Conservation (phyloP, 2,113 vertebrate genomes). For the Odontesthes bonariensis region DNA sequence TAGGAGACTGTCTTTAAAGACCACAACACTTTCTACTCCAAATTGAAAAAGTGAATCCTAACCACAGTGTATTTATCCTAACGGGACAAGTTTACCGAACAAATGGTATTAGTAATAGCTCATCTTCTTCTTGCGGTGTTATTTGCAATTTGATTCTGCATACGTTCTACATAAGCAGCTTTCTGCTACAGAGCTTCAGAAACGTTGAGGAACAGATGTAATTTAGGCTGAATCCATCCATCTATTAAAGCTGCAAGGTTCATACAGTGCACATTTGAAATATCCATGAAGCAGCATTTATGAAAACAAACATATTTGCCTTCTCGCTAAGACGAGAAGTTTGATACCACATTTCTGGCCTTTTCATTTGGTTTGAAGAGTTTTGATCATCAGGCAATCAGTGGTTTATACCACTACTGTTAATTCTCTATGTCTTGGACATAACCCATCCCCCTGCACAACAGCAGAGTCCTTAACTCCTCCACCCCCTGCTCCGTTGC, state of each 20-base stretch:
- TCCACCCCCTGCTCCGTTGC: conserved; percentile 58
- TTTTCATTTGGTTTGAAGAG: not conserved
- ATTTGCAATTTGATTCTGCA: too few relatives aligned
- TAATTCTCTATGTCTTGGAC: conserved; percentile 47
- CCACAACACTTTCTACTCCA: not conserved
- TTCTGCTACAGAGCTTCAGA: not conserved
- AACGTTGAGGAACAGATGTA: too few relatives aligned
- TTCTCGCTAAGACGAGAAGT: not conserved
- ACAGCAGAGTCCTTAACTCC: conserved; percentile 44
- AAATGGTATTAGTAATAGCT: too few relatives aligned
- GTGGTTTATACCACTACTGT: conserved; percentile 51
- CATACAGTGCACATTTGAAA: not conserved
- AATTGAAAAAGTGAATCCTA: not conserved
- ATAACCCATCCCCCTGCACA: conserved; percentile 63
- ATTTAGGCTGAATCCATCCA: not conserved
- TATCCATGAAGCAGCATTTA: not conserved
- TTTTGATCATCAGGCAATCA: conserved; percentile 26
- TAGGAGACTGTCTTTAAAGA: conserved; percentile 4
- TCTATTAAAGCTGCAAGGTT: not conserved
- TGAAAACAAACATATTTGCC: not conserved
- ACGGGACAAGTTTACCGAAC: not conserved
- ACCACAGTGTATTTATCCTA: not conserved
- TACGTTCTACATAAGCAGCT: too few relatives aligned
- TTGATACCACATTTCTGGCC: not conserved
- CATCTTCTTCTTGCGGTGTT: not conserved